Base-by-base conservation (phyloP, 2,113 vertebrate genomes). In the Sander vitreus region DNA sequence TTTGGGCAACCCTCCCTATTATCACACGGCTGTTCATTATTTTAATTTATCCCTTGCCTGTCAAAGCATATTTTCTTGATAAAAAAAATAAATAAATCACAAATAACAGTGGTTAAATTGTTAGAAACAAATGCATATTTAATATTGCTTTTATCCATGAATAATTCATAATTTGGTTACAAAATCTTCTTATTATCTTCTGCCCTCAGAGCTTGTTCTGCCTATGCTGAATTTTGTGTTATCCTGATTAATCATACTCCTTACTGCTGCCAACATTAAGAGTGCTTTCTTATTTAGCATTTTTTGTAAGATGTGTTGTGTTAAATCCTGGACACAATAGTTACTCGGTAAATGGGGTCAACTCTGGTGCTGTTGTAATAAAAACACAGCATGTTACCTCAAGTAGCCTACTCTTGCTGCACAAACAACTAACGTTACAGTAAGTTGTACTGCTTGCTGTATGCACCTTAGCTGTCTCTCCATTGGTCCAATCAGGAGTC, bases 401-500 rank as follows among this genome's bases (percentile, higher is more conserved):
- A 86, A 85, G 75, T 68, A 43, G 39, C 39, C 39, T 43, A 81
- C 83, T 78, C 85, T 16, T 70, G 45, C 87, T 85, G 69, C 86
- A 89, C 78, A 80, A 85, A 83, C 81, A 71, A 43, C 39, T 76
- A 82, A 70, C 60, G 10, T 43, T 39, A 84, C 81, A 66, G 59
- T 43, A 55, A 83, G 21, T 73, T 59, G 78, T 7, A 8, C 57
- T 70, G 76, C 68, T 76, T 65, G 72, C 57, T 62, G 19, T 62
- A 3, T 76, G 50, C 72, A 30, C 58, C 76, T 47, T 64, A 57
- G 59, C 73, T 48, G 55, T 72, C 51, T 74, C 69, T 6, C n/a
- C 23, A 93, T 92, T 93, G 91, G 92, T 77, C 87, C 87, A 87
- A 85, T 58, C 66, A 16, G 23, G 1, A 63, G 70, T 60, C 78